phyloP scores from a whole-genome alignment of 2,113 vertebrate genomes.

The Cercopithecus mona region DNA sequence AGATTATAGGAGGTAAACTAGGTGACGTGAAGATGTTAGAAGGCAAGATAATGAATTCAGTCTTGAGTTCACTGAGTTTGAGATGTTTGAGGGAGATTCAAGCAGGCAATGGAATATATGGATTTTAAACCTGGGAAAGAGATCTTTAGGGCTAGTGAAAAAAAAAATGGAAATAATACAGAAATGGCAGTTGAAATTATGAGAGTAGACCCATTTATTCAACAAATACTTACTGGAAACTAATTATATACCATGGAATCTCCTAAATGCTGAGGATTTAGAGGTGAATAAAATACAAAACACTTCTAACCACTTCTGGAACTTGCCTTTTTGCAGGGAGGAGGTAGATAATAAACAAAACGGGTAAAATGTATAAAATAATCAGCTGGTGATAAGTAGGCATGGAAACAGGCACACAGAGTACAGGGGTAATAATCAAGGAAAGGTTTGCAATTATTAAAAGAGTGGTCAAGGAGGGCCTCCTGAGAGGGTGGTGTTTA shows the following conservation, averaged over 20 bases:
- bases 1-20: not conserved
- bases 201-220: not conserved
- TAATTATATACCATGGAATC: not conserved
- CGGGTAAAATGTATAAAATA: not conserved
- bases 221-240: not conserved
- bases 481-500: not conserved
- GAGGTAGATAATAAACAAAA: not conserved
- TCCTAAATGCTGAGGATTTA: not conserved
- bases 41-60: not conserved
- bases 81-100: not conserved
- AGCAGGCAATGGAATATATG: not conserved
- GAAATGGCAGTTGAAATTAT: not conserved
- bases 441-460: not conserved
- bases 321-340: not conserved
- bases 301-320: not conserved
- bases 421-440: not conserved
- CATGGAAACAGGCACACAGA: not conserved
- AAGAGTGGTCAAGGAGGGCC: not conserved
- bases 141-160: not conserved
- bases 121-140: not conserved
- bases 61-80: not conserved
- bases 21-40: not conserved
- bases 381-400: not conserved
- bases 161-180: not conserved
- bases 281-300: not conserved